Evolutionary conservation across 2,888 invertebrate species (phyloP), one percentile per base, ranked within the genome.

Genomic region (Meteorus cinctellus): DNA sequence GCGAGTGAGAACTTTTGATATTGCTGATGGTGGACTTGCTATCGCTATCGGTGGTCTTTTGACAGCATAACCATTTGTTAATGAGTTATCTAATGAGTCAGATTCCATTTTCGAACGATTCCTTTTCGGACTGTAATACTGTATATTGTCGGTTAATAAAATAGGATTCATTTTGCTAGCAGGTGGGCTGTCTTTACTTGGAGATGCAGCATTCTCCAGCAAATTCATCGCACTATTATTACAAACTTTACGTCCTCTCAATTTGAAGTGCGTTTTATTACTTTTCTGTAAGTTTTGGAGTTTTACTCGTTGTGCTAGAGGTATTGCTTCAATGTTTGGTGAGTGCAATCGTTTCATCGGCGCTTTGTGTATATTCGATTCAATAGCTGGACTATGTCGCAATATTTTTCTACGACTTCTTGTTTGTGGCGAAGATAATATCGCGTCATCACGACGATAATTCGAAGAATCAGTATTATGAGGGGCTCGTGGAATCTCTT

Each of bases 171-270:
- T 31, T 31, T 88, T 87, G 1, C 77, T 76, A 0, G 86, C 84
- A 0, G 89, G 89, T 0, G 89, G 89, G 66, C 87, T 88, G 62
- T 89, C 89, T 24, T 86, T 86, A 75, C 86, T 86, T 0, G 89
- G 89, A 0, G 89, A 89, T 0, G 85, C 79, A 0, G 85, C 88
- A 62, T 88, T 87, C 0, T 88, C 88, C n/a, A 89, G 63, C 0
- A 89, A 80, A 76, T 82, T 80, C 31, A 86, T 34, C 0, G 79
- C 69, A 70, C 82, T 83, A 12, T 19, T 14, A 59, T 55, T 16
- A 34, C 69, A 67, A 5, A 65, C 29, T 69, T 73, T 78, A 10
- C 76, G 68, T 8, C 68, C 73, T 68, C 75, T 81, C 6, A 72
- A n/a, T 10, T 51, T 72, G 0, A 68, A 27, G n/a, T 62, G 72